These are phyloP conservation scores for Sternotherus odoratus DNA, from an alignment of 2,797 vertebrate species.

Conservation along the genomic window DNA sequence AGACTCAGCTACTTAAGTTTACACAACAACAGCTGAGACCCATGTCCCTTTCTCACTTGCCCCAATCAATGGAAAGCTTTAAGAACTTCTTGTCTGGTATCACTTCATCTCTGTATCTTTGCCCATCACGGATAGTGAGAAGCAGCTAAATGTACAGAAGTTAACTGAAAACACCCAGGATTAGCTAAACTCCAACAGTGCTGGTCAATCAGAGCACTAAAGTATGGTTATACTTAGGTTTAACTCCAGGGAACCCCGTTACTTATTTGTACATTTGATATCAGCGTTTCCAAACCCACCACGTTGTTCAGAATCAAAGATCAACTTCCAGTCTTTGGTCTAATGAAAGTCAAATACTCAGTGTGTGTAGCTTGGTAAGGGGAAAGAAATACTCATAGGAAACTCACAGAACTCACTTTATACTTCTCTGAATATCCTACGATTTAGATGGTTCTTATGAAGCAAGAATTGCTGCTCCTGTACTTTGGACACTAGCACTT, in stretches of 20 bases:
- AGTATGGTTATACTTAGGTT: neutral
- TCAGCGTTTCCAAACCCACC: slow-evolving; percentile 4
- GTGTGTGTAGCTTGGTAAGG: neutral
- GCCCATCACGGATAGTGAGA: neutral
- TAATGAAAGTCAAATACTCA: neutral
- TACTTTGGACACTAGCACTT: neutral
- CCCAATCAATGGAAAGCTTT: neutral
- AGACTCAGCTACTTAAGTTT: neutral
- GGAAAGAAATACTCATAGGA: neutral
- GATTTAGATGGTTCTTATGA: fast-evolving
- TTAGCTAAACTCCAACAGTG: neutral
- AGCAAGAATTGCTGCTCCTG: fast-evolving
- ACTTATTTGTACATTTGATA: slow-evolving; percentile 37
- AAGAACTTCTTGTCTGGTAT: neutral
- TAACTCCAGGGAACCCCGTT: neutral
- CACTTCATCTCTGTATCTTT: neutral
- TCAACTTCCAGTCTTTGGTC: fast-evolving
- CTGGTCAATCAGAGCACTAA: neutral
- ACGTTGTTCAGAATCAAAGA: neutral
- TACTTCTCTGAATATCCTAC: neutral
- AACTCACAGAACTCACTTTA: neutral
- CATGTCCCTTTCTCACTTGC: neutral
- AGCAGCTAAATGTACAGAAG: neutral
- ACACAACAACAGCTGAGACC: neutral
- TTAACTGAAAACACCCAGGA: neutral